Percentiles rank a stretch among this genome's conserved stretches.
Conservation (phyloP, 2,888 invertebrate genomes). For the Cactoblastis cactorum region DNA sequence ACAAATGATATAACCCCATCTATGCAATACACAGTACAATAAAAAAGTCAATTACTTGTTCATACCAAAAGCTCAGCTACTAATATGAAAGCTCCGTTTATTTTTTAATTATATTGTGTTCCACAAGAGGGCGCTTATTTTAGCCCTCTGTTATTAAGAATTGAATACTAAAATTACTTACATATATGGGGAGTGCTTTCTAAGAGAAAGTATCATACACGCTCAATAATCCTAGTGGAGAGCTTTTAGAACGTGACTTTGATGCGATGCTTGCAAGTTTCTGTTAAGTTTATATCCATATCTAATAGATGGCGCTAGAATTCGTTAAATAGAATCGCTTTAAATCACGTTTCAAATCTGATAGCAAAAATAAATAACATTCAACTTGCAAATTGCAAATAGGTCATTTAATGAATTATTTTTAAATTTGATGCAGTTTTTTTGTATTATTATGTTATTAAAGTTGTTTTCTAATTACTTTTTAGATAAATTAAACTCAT, state of each 20-base stretch:
- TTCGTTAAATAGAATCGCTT: no score
- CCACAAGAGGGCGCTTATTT: background rate
- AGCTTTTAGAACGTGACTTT: background rate
- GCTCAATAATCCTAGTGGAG: background rate
- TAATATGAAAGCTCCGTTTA: background rate
- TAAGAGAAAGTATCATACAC: background rate
- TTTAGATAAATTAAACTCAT: no score
- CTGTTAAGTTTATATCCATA: background rate
- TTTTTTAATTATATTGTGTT: background rate
- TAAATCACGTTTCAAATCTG: background rate
- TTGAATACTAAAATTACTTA: background rate
- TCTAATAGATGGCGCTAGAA: background rate
- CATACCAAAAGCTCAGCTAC: background rate
- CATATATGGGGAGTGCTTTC: background rate
- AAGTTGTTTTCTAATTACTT: no score
- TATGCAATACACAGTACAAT: background rate
- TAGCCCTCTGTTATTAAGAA: slow-evolving; percentile 11
- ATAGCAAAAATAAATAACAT: background rate
- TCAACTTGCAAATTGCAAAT: background rate
- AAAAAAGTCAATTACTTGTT: background rate
- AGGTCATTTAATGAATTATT: no score
- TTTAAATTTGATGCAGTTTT: no score
- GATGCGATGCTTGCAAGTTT: background rate
- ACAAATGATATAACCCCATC: background rate
- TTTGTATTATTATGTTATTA: no score